A percentile compares a stretch with the other conserved stretches of the same genome.
Conservation (phyloP, 2,888 invertebrate species). For the Isoperla grammatica region DNA sequence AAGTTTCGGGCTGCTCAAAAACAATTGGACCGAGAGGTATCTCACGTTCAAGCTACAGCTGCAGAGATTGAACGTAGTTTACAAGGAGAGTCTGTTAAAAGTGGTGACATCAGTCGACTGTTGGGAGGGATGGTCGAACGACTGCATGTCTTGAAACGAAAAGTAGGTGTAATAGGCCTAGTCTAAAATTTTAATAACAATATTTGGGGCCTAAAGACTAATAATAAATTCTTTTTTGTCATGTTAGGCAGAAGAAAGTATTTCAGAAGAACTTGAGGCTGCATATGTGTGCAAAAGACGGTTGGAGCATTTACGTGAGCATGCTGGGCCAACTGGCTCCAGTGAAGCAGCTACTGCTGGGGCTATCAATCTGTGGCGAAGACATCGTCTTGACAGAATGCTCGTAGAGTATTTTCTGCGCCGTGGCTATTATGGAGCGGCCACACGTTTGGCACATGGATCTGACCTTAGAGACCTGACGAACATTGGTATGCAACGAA, state of each 20-base stretch:
- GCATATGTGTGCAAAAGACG: slow-evolving; percentile 88
- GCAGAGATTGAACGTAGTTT: slow-evolving; percentile 73
- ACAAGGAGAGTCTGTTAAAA: slow-evolving; percentile 51
- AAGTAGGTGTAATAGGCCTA: slow-evolving; percentile 48
- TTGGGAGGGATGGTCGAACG: slow-evolving; percentile 64
- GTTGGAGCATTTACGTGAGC: slow-evolving; percentile 85
- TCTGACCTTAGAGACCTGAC: slow-evolving; percentile 80
- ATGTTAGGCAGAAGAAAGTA: slow-evolving; percentile 75
- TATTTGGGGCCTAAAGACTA: background rate
- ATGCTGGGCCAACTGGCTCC: slow-evolving; percentile 45
- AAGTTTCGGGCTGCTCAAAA: slow-evolving; percentile 95
- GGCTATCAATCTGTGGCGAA: slow-evolving; percentile 71
- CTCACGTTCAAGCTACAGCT: slow-evolving; percentile 77
- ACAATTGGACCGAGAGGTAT: slow-evolving; percentile 85
- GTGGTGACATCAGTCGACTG: slow-evolving; percentile 70
- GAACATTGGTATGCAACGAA: slow-evolving; percentile 63
- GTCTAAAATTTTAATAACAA: background rate
- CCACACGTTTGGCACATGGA: slow-evolving; percentile 77
- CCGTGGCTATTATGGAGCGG: slow-evolving; percentile 93
- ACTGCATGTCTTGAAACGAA: slow-evolving; percentile 82
- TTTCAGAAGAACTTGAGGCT: slow-evolving; percentile 85
- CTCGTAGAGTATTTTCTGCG: slow-evolving; percentile 93
- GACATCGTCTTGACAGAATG: slow-evolving; percentile 88
- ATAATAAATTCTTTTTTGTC: slow-evolving; percentile 2
- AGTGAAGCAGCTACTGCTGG: slow-evolving; percentile 43